Base-by-base conservation (phyloP, 1,140 invertebrate species). In the Aphis craccivora region DNA sequence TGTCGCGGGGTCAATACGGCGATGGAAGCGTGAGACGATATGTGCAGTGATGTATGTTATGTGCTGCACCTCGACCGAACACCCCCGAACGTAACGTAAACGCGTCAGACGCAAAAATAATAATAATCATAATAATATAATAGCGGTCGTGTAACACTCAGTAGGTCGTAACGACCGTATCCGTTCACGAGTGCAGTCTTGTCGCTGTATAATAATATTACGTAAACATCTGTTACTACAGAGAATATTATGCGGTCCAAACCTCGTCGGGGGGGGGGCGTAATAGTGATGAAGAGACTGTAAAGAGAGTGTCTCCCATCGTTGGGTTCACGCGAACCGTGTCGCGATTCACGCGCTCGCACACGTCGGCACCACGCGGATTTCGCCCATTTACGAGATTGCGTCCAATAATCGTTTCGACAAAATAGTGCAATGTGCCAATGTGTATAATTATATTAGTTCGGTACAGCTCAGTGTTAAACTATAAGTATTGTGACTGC, bases 311-410 rank as follows among this genome's bases (percentile, higher is more conserved):
- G 55, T 67, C 90, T 35, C 53, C 53, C 53, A 5, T 89, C 87
- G 35, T 89, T 53, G 51, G 35, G 88, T 55, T 55, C 88, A 55
- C 88, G 88, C 53, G 88, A 89, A 89, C 88, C 88, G 88, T 89
- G 88, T 89, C 87, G 45, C 20, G 25, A 35, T 88, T 51, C 48
- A 30, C 2, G 40, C 9, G 43, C 45, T n/a, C 30, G 84, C 37
- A 45, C 43, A 45, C 40, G 30, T 22, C 7, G 45, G 6, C 22
- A 23, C 87, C n/a, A 1, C 45, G n/a, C 48, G 48, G 51, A 43
- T 67, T 30, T 43, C 37, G 53, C 6, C 55, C 51, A 90, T 90
- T 76, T 90, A 37, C 87, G 53, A 43, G 55, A 90, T 90, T 90
- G 35, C 89, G 35, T 43, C 55, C 51, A 55, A 53, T 25, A 76